Conservation (phyloP, 2,888 invertebrate genomes). For the Imbricaverruca yamaguchii region DNA sequence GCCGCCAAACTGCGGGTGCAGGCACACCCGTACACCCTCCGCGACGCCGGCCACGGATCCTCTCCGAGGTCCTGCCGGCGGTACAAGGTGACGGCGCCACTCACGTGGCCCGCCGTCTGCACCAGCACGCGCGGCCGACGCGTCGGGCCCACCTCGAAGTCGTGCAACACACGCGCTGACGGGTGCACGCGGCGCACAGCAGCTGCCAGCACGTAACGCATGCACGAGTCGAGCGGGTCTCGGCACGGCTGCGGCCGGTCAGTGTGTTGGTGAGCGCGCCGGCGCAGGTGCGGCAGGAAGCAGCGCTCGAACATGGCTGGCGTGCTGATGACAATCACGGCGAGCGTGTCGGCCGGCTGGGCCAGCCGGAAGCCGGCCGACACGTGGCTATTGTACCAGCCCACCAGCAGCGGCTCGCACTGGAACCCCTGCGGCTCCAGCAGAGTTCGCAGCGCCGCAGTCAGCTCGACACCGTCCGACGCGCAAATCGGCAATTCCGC, state of each 20-base stretch:
- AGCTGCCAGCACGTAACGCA: slow-evolving; percentile 37
- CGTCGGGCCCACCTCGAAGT: slow-evolving; percentile 46
- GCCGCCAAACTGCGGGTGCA: slow-evolving; percentile 39
- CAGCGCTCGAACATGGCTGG: slow-evolving; percentile 49
- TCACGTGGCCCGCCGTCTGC: slow-evolving; percentile 49
- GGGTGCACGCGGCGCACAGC: slow-evolving; percentile 1
- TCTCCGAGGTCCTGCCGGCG: slow-evolving; percentile 38
- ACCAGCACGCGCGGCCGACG: slow-evolving; percentile 47
- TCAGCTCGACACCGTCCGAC: no score
- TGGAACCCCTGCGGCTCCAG: slow-evolving; percentile 29
- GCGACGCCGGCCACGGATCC: slow-evolving; percentile 38
- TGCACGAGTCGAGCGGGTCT: slow-evolving; percentile 46
- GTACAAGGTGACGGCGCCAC: slow-evolving; percentile 48
- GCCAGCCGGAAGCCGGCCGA: slow-evolving; percentile 39
- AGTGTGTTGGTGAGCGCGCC: not conserved
- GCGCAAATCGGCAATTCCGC: no score
- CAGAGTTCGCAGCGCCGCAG: not conserved
- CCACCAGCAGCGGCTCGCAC: slow-evolving; percentile 37
- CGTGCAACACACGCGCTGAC: slow-evolving; percentile 39
- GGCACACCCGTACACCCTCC: slow-evolving; percentile 41
- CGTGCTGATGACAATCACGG: slow-evolving; percentile 45
- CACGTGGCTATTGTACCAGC: slow-evolving; percentile 46
- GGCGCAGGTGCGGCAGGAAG: slow-evolving; percentile 40
- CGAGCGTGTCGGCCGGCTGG: slow-evolving; percentile 42
- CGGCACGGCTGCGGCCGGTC: not conserved